Evolutionary conservation across 2,797 vertebrate species (phyloP).

Genomic region (Arctocebus calabarensis): DNA sequence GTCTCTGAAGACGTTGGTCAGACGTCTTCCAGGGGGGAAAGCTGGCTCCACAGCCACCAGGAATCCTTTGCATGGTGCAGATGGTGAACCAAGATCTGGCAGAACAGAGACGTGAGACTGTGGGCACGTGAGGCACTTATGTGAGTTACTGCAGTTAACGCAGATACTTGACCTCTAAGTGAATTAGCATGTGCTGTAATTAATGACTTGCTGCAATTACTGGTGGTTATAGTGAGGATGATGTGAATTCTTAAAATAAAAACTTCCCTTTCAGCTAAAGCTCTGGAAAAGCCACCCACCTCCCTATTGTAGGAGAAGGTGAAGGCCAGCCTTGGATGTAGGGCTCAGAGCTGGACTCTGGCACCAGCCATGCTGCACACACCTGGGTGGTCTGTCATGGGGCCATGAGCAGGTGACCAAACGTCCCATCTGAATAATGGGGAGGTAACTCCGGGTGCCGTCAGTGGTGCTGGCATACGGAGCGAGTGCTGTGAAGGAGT

Average conservation of each 20-base stretch:
- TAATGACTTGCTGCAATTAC: background rate
- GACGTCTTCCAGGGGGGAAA: background rate
- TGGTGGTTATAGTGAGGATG: too few species aligned
- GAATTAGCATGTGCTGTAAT: background rate
- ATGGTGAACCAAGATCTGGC: background rate
- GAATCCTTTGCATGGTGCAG: background rate
- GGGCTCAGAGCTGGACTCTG: background rate
- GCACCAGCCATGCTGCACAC: too few species aligned
- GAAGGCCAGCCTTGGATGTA: too few species aligned
- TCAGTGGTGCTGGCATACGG: background rate
- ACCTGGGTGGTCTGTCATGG: background rate
- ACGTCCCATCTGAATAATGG: background rate
- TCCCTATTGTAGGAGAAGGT: background rate
- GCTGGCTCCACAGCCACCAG: background rate
- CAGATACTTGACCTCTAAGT: background rate
- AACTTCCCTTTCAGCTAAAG: background rate
- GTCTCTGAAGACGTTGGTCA: background rate
- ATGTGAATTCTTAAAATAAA: background rate
- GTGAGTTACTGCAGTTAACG: background rate
- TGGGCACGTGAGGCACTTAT: background rate
- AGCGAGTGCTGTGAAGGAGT: background rate
- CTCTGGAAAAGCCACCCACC: background rate
- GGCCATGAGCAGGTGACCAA: background rate
- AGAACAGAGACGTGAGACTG: background rate
- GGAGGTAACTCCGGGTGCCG: background rate